Percentiles rank a stretch among this genome's conserved stretches.
Evolutionary conservation across 1,140 invertebrate species (phyloP).

Genomic region (Drosophila tani): DNA sequence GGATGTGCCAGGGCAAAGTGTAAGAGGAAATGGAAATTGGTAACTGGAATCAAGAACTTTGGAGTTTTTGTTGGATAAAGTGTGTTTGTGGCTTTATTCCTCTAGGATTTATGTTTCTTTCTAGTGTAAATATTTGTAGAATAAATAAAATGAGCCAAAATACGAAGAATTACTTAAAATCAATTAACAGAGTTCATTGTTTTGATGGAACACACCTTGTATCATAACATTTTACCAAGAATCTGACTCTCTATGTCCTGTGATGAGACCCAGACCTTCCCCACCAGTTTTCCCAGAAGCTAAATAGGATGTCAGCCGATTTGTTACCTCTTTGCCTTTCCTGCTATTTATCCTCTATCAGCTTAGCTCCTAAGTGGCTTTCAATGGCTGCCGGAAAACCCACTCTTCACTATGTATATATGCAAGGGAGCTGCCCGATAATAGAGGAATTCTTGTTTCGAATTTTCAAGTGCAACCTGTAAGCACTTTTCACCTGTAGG

Average conservation of each 20-base stretch:
- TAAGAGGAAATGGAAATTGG: neutral
- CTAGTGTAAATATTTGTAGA: neutral
- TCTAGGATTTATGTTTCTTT: neutral
- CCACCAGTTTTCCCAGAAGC: neutral
- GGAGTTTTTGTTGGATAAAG: neutral
- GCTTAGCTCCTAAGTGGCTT: slow-evolving; percentile 29
- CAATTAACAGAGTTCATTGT: too few relatives aligned
- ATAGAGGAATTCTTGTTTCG: slow-evolving; percentile 7
- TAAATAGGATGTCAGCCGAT: neutral
- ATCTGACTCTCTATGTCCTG: too few relatives aligned
- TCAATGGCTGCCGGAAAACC: neutral
- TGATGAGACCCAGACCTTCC: neutral
- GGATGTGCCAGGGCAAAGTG: neutral
- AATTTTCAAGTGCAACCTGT: slow-evolving; percentile 38
- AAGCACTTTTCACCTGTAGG: slow-evolving; percentile 35
- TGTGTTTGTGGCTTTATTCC: too few relatives aligned
- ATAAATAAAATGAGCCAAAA: too few relatives aligned
- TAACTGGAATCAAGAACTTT: neutral
- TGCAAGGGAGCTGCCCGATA: neutral
- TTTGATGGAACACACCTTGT: too few relatives aligned
- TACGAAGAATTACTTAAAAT: too few relatives aligned
- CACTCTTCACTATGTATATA: neutral
- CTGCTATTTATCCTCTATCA: slow-evolving; percentile 23
- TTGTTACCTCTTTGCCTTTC: neutral
- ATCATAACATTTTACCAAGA: neutral